A percentile compares a stretch with the other conserved stretches of the same genome.
phyloP scores from a whole-genome alignment of 2,113 vertebrate species.

The Ctenomys sociabilis region DNA sequence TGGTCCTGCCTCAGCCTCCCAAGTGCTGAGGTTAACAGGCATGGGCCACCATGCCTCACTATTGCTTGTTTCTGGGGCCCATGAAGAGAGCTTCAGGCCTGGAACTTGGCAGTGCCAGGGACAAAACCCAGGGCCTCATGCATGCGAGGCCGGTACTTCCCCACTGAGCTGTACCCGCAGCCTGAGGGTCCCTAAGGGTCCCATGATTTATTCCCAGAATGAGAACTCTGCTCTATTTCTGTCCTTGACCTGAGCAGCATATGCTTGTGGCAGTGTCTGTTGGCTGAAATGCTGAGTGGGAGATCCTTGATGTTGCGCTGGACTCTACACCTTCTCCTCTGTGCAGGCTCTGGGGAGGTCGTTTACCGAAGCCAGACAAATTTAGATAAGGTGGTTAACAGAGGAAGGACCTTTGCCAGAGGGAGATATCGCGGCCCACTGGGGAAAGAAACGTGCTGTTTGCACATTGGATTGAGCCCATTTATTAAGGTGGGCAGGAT shows the following conservation, averaged over 20 bases:
- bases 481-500: background rate
- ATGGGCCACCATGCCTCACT: background rate
- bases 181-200: background rate
- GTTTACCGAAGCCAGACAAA: background rate
- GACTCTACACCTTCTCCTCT: background rate
- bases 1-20: background rate
- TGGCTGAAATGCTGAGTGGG: background rate
- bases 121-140: background rate
- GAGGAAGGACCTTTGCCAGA: conserved; percentile 10
- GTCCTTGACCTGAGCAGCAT: conserved; percentile 33
- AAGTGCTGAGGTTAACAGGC: background rate
- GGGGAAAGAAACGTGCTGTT: conserved; percentile 5
- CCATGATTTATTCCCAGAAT: background rate
- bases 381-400: background rate
- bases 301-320: background rate
- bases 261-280: background rate
- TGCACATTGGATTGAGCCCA: background rate
- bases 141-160: background rate
- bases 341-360: background rate
- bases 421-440: background rate
- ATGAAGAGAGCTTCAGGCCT: background rate
- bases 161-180: background rate
- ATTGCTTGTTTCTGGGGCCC: background rate
- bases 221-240: background rate
- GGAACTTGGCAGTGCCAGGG: background rate